A percentile compares a stretch with the other conserved stretches of the same genome.
Evolutionary conservation across 2,888 invertebrate genomes (phyloP).

Genomic region (Formica aserva): DNA sequence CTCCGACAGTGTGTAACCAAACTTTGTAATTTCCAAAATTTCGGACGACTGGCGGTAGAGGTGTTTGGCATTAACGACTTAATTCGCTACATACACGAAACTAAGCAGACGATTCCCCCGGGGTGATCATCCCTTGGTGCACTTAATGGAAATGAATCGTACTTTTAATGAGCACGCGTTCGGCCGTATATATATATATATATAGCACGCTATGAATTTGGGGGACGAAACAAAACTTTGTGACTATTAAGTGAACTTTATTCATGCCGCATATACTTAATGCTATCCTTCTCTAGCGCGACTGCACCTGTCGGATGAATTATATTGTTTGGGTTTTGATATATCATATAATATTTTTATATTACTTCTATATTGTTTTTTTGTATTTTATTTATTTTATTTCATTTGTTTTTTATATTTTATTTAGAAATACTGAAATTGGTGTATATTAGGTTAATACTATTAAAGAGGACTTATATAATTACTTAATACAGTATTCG

Average conservation of each 20-base stretch:
- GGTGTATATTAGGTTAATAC: not conserved
- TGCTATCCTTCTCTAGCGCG: not conserved
- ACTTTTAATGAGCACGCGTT: slow-evolving; percentile 55
- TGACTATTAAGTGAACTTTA: slow-evolving; percentile 31
- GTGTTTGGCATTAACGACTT: slow-evolving; percentile 68
- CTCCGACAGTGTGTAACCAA: slow-evolving; percentile 54
- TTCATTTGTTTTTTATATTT: not conserved
- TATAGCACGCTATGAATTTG: not conserved
- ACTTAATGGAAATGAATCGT: slow-evolving; percentile 74
- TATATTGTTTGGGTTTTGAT: not conserved
- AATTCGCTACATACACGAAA: slow-evolving; percentile 64
- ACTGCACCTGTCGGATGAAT: slow-evolving; percentile 4
- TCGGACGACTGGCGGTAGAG: slow-evolving; percentile 51
- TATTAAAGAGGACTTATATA: not conserved
- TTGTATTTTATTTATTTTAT: not conserved
- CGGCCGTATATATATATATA: not conserved
- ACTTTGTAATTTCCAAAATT: slow-evolving; percentile 72
- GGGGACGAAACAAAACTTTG: slow-evolving; percentile 33
- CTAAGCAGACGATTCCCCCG: slow-evolving; percentile 57
- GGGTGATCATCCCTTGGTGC: slow-evolving; percentile 63
- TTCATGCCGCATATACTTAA: slow-evolving; percentile 10
- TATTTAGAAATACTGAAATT: not conserved
- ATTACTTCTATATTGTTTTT: not conserved
- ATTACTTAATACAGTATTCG: not conserved
- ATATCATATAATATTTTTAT: not conserved